Base-by-base conservation (phyloP, 2,797 vertebrate genomes). In the Melanotaenia pygmaea region DNA sequence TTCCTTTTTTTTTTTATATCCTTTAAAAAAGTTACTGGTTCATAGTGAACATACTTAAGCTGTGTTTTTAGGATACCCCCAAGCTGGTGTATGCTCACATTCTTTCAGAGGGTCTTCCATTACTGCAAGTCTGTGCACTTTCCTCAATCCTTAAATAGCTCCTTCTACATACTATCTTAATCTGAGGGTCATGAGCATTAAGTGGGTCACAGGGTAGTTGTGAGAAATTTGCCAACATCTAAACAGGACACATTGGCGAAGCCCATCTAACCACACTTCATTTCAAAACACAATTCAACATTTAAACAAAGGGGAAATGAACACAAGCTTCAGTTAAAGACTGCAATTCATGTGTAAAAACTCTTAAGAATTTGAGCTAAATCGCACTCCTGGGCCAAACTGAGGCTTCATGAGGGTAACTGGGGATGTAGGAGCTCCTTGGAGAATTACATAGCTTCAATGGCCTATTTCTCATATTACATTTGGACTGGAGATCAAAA, bases 111-210 rank as follows among this genome's bases (percentile, higher is more conserved):
- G 30, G 50, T 34, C 61, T 67, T 58, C 59, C 43, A 54, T 28
- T 38, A 54, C 16, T 30, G 53, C 32, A 32, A 59, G 74, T 56
- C 67, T 0, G 1, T 40, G 30, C 45, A 60, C 38, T 64, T 67
- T 80, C 75, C 79, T 53, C 76, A 3, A 0, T 75, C 78, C 74
- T 63, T 65, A 83, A 89, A 84, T 88, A 88, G 84, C 79, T 74
- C 54, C 64, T 85, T 88, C 74, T 59, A 72, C 85, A 89, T 70
- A 76, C 34, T 61, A 40, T 84, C 75, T 83, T 72, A 81, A 81
- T 83, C 84, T 85, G 61, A 66, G 64, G 81, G 79, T 80, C 82
- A 84, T 56, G 57, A 68, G 67, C 51, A 34, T 67, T 54, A 88
- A 90, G 72, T 87, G 67, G 84, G 84, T 83, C 83, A 88, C 61